phyloP scores from a whole-genome alignment of 23 tunicate genomes.

The Halocynthia aurantium region DNA sequence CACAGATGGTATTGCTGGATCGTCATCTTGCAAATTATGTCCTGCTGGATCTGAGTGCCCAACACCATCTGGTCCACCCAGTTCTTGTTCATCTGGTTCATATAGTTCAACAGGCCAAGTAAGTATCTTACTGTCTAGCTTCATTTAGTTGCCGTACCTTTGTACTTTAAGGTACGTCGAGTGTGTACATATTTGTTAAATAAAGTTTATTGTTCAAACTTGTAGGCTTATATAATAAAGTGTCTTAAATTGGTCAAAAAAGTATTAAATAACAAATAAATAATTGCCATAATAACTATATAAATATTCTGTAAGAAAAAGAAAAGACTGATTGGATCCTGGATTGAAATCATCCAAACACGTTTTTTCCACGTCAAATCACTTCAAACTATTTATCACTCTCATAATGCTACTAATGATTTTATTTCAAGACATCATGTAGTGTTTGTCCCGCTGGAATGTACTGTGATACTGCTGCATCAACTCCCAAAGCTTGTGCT shows the following conservation, averaged over 20 bases:
- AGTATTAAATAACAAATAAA: too few species aligned
- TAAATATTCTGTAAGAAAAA: neutral
- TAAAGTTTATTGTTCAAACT: too few species aligned
- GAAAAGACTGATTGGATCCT: neutral
- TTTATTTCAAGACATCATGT: conserved; percentile 34
- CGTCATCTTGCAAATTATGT: conserved; percentile 33
- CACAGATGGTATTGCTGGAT: conserved; percentile 38
- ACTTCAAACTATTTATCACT: neutral
- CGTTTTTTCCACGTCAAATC: neutral
- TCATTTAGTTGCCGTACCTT: too few species aligned
- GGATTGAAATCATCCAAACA: neutral
- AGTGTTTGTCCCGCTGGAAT: conserved; percentile 48
- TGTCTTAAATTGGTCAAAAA: too few species aligned
- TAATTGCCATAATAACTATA: too few species aligned
- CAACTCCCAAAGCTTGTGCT: conserved; percentile 24
- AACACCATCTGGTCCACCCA: conserved; percentile 34
- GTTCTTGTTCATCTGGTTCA: conserved; percentile 37
- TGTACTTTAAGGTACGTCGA: too few species aligned
- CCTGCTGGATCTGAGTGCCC: conserved; percentile 62
- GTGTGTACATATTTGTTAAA: too few species aligned
- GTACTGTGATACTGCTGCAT: conserved; percentile 36
- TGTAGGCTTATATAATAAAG: too few species aligned
- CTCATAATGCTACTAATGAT: neutral
- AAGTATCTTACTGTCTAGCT: neutral
- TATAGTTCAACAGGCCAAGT: conserved; percentile 46